These are phyloP conservation scores for Nomada hirtipes DNA, from an alignment of 2,888 invertebrate genomes.

Conservation along the genomic window DNA sequence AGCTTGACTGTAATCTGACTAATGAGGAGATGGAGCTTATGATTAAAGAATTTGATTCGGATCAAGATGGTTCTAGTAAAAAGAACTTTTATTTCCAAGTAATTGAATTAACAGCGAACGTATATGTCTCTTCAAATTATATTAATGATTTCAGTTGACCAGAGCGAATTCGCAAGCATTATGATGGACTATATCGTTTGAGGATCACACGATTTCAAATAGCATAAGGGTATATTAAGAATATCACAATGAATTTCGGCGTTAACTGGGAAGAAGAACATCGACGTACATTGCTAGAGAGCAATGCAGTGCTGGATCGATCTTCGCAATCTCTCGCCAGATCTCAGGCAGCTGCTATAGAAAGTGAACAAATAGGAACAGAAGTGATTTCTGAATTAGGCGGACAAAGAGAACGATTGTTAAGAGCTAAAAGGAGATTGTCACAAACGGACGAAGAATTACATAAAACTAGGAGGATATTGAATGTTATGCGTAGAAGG, in stretches of 20 bases:
- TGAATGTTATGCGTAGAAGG: constrained; percentile 89
- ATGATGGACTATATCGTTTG: constrained; percentile 52
- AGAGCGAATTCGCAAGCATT: constrained; percentile 68
- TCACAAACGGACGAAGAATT: constrained; percentile 90
- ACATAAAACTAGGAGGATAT: constrained; percentile 87
- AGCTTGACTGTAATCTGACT: constrained; percentile 64
- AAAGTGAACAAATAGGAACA: constrained; percentile 92
- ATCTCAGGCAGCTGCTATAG: constrained; percentile 90
- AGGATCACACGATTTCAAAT: not conserved
- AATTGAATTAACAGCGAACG: not conserved
- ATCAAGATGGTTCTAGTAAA: constrained; percentile 73
- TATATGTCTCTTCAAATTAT: constrained; percentile 12
- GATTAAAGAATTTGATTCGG: constrained; percentile 76
- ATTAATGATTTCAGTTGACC: constrained; percentile 61
- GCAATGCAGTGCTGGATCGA: constrained; percentile 86
- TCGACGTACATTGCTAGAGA: constrained; percentile 86
- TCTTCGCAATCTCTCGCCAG: constrained; percentile 88
- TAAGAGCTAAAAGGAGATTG: constrained; percentile 88
- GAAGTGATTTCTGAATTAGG: constrained; percentile 91
- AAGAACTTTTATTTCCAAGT: constrained; percentile 13
- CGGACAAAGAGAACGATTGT: constrained; percentile 90
- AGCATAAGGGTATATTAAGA: not conserved
- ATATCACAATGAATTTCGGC: constrained; percentile 77
- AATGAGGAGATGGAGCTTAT: constrained; percentile 74
- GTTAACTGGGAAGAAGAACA: constrained; percentile 86